Percentiles rank a stretch among this genome's conserved stretches.
Conservation (phyloP, 2,888 invertebrate species). For the Euplagia quadripunctaria region DNA sequence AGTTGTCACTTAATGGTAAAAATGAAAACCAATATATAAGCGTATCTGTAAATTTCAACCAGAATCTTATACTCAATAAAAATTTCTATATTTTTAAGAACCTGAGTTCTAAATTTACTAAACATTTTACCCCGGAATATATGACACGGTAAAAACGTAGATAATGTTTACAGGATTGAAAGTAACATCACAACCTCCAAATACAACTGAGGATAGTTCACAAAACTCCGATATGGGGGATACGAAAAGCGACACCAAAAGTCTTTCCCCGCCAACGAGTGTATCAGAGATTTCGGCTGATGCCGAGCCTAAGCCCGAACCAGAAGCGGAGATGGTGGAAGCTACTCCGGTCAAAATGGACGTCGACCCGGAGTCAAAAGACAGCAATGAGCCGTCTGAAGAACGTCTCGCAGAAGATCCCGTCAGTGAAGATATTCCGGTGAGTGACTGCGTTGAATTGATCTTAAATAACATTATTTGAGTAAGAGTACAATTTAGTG, state of each 20-base stretch:
- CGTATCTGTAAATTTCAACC: too few relatives aligned
- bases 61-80: background rate
- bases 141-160: background rate
- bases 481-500: background rate
- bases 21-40: too few relatives aligned
- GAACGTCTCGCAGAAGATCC: slow-evolving; percentile 41
- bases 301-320: slow-evolving; percentile 51
- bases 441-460: slow-evolving; percentile 37
- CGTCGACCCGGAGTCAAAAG: slow-evolving; percentile 53
- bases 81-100: background rate
- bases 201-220: slow-evolving; percentile 75
- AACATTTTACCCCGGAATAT: background rate
- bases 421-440: slow-evolving; percentile 53
- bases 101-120: too few relatives aligned
- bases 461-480: background rate
- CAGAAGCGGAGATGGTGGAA: slow-evolving; percentile 14
- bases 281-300: slow-evolving; percentile 72
- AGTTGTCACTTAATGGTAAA: too few relatives aligned
- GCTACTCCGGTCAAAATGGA: slow-evolving; percentile 53
- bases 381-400: slow-evolving; percentile 47
- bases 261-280: slow-evolving; percentile 74
- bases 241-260: slow-evolving; percentile 77
- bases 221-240: slow-evolving; percentile 78
- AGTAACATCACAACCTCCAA: slow-evolving; percentile 64
- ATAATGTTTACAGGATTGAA: slow-evolving; percentile 59